These are phyloP conservation scores for Eupithecia exiguata DNA, from an alignment of 2,888 invertebrate species.

Conservation along the genomic window DNA sequence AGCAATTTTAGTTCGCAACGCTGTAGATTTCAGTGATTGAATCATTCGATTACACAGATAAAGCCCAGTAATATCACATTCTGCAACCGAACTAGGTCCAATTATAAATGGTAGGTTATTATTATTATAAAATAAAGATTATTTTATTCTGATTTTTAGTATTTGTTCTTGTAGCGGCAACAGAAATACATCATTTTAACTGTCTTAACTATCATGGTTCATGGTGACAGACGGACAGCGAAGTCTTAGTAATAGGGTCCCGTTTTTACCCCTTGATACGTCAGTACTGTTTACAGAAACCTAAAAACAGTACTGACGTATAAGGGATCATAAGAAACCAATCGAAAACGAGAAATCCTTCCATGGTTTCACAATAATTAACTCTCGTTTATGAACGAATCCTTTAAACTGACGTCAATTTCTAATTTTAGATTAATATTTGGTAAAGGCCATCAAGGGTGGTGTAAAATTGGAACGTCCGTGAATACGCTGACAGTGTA, in stretches of 20 bases:
- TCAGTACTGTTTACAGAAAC: too few relatives aligned
- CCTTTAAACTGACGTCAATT: conserved; percentile 1
- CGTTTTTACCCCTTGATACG: too few relatives aligned
- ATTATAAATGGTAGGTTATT: conserved; percentile 30
- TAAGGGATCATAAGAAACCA: background rate
- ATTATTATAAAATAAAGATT: too few relatives aligned
- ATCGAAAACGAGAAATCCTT: background rate
- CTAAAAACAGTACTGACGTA: background rate
- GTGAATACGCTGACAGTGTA: conserved; percentile 47
- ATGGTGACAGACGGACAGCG: too few relatives aligned
- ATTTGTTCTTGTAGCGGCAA: too few relatives aligned
- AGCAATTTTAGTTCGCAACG: conserved; percentile 12
- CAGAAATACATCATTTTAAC: too few relatives aligned
- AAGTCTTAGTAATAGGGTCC: too few relatives aligned
- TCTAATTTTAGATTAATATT: conserved; percentile 10
- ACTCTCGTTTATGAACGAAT: conserved; percentile 2
- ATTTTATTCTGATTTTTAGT: too few relatives aligned
- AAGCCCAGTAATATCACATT: conserved; percentile 26
- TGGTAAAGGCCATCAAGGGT: conserved; percentile 10
- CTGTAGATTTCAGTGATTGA: conserved; percentile 6
- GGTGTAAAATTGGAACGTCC: conserved; percentile 38
- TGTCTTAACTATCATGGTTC: too few relatives aligned
- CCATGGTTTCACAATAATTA: background rate
- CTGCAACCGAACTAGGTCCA: conserved; percentile 32
- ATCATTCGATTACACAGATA: conserved; percentile 24